A percentile compares a stretch with the other conserved stretches of the same genome.
phyloP scores from a whole-genome alignment of 2,113 vertebrate species.

The Balaenoptera acutorostrata region DNA sequence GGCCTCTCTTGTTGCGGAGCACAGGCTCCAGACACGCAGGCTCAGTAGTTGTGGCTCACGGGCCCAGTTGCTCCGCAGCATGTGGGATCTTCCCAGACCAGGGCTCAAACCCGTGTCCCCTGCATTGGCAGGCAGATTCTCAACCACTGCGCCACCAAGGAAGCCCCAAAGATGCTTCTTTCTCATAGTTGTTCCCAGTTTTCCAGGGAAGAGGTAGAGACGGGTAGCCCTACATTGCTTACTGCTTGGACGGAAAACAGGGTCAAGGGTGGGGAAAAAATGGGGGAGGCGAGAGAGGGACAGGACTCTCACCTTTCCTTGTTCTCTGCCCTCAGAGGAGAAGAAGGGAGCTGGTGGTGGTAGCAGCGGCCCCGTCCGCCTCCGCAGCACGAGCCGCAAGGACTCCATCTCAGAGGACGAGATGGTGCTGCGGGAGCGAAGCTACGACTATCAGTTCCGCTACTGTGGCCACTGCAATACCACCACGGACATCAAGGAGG shows the following conservation, averaged over 20 bases:
- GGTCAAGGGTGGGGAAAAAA: neutral
- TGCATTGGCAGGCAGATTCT: too few relatives aligned
- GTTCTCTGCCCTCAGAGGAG: slow-evolving; percentile 84
- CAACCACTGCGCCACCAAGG: too few relatives aligned
- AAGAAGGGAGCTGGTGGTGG: slow-evolving; percentile 84
- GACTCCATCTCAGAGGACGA: slow-evolving; percentile 96
- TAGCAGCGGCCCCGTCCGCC: slow-evolving; percentile 86
- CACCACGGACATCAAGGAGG: slow-evolving; percentile 98
- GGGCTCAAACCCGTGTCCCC: too few relatives aligned
- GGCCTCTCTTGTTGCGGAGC: too few relatives aligned
- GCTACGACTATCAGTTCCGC: slow-evolving; percentile 97
- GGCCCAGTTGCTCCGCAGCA: too few relatives aligned
- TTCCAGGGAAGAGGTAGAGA: neutral
- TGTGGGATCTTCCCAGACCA: too few relatives aligned
- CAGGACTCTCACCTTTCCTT: slow-evolving; percentile 19
- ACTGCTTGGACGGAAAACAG: neutral
- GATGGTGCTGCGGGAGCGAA: slow-evolving; percentile 92
- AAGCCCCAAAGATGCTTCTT: neutral
- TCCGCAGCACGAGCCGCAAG: slow-evolving; percentile 91
- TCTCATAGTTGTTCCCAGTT: neutral
- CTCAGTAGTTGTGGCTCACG: too few relatives aligned
- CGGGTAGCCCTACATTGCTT: neutral
- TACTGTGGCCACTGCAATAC: slow-evolving; percentile 99
- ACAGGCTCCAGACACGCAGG: too few relatives aligned
- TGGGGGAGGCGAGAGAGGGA: neutral